Base-by-base conservation (phyloP, 2,797 vertebrate species). In the Oryzias dopingdopingensis region DNA sequence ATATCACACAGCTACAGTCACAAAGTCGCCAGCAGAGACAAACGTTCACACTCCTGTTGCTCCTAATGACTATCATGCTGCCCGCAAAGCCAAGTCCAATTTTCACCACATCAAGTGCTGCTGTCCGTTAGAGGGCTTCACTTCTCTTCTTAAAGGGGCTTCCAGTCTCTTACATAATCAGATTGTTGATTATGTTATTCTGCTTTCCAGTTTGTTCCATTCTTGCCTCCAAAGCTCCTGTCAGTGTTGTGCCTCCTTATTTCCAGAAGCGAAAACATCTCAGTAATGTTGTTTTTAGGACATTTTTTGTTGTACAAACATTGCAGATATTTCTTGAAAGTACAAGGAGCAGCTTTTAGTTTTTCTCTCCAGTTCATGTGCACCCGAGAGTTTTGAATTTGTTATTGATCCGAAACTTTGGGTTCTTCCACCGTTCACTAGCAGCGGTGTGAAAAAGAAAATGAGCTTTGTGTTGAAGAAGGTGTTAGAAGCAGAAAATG, bases 21-120 rank as follows among this genome's bases (percentile, higher is more conserved):
- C 24, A 26, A 14, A 16, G 7, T 44, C 44, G 46, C n/a, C 22
- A 49, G 26, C 14, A 43, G 50, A 47, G n/a, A 70, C 58, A 4
- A 16, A 16, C 49, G 54, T 62, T 69, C 60, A 62, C 60, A 65
- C 53, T 52, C 52, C 24, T 46, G 58, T 40, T 41, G 24, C 29
- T 23, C 1, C 56, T 42, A 67, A 62, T 18, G 42, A 22, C 45
- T 55, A 37, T 58, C 42, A 43, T 52, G 62, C 14, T 2, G 16
- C 16, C 44, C 48, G 14, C 49, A 51, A n/a, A 15, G 41, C 41
- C 2, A n/a, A 22, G 40, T 48, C 17, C 7, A 44, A 42, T 52
- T 54, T 29, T 57, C 16, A 22, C 44, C 41, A 20, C 13, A 51
- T 56, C 57, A n/a, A 14, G 2, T 40, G 32, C 42, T 48, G 47